Evolutionary conservation across 2,113 vertebrate genomes (phyloP).

Genomic region (human (Homo sapiens)): GRCh38 chr15:40999501-41000000

Average conservation of each 20-base stretch:
- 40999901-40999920: too few relatives aligned
- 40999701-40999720: constrained; percentile 15
- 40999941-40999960: neutral
- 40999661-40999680: constrained; percentile 26
- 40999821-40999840: neutral
- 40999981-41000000: neutral
- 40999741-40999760: neutral
- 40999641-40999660: neutral
- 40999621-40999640: constrained; percentile 20
- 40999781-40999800: neutral
- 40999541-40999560: neutral
- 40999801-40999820: neutral
- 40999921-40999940: neutral
- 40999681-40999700: neutral
- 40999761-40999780: neutral
- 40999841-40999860: neutral
- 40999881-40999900: neutral
- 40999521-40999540: neutral
- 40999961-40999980: neutral
- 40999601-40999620: constrained; percentile 1
- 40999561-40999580: constrained; percentile 3
- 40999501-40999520: neutral
- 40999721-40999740: neutral
- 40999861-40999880: neutral
- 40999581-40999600: constrained; percentile 16